Percentiles rank a stretch among this genome's conserved stretches.
Evolutionary conservation across 1,140 invertebrate genomes (phyloP).

Genomic region (Heliconius hewitsoni): DNA sequence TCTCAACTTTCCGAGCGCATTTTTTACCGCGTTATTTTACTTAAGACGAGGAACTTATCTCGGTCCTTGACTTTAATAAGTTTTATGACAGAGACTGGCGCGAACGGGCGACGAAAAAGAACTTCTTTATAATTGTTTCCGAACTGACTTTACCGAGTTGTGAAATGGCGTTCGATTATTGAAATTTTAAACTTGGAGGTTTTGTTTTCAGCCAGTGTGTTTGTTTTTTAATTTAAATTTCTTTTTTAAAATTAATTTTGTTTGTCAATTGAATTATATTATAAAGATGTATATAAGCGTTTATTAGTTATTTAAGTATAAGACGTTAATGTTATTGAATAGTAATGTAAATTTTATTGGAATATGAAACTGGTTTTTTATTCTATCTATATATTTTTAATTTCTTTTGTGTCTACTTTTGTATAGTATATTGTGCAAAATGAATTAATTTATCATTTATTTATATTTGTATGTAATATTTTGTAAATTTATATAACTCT

Average conservation of each 20-base stretch:
- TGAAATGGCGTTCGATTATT: constrained; percentile 70
- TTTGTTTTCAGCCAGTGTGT: constrained; percentile 4
- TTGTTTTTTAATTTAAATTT: not conserved
- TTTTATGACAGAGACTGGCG: constrained; percentile 80
- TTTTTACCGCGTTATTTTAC: constrained; percentile 80
- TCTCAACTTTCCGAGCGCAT: constrained; percentile 68
- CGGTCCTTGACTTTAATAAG: constrained; percentile 81
- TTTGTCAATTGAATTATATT: not conserved
- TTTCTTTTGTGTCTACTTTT: too few species aligned
- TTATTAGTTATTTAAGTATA: too few species aligned
- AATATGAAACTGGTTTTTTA: too few species aligned
- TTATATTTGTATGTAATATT: not conserved
- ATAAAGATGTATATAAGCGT: too few species aligned
- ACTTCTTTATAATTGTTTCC: constrained; percentile 81
- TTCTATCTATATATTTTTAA: not conserved
- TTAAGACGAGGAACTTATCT: constrained; percentile 80
- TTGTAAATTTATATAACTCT: not conserved
- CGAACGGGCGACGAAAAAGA: constrained; percentile 71
- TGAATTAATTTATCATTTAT: not conserved
- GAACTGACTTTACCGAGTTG: constrained; percentile 64
- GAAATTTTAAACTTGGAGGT: constrained; percentile 53
- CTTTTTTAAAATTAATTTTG: not conserved
- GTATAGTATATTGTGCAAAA: not conserved
- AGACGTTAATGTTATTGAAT: too few species aligned
- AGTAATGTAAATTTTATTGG: too few species aligned